Percentiles rank a stretch among this genome's conserved stretches.
phyloP scores from a whole-genome alignment of 2,797 vertebrate genomes.

The Mallotus villosus region DNA sequence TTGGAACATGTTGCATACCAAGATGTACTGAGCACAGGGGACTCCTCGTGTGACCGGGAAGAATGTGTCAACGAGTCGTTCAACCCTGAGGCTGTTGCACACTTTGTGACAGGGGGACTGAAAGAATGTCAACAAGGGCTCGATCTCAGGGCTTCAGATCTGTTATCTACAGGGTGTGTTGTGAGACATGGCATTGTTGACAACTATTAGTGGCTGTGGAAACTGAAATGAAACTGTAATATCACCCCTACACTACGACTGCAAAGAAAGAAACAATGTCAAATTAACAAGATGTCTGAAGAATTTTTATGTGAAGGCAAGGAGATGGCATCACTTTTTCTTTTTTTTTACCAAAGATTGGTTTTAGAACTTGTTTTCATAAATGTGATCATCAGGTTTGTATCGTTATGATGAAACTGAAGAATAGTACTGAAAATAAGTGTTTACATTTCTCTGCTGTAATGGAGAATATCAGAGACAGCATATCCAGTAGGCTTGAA shows the following conservation, averaged over 20 bases:
- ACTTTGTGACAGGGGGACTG: conserved; percentile 58
- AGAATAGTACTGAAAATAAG: too few relatives aligned
- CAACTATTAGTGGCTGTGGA: conserved; percentile 54
- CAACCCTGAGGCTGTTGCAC: conserved; percentile 57
- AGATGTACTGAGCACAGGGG: conserved; percentile 27
- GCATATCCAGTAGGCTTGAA: too few relatives aligned
- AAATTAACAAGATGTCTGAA: conserved; percentile 14
- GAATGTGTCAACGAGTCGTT: conserved; percentile 56
- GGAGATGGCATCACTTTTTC: too few relatives aligned
- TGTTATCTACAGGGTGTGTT: conserved; percentile 59
- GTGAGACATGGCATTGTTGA: conserved; percentile 51
- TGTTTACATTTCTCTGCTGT: too few relatives aligned
- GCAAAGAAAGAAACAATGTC: too few relatives aligned
- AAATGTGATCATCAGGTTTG: too few relatives aligned
- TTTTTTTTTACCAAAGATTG: too few relatives aligned
- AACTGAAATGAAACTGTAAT: conserved; percentile 22
- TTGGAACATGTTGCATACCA: conserved; percentile 59
- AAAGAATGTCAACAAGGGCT: conserved; percentile 71
- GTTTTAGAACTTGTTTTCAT: too few relatives aligned
- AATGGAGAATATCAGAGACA: too few relatives aligned
- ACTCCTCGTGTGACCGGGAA: conserved; percentile 54
- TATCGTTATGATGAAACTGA: too few relatives aligned
- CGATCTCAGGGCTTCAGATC: conserved; percentile 58
- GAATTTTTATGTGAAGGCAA: conserved; percentile 27
- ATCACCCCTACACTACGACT: conserved; percentile 18